Percentiles rank a stretch among this genome's conserved stretches.
Conservation (phyloP, 2,888 invertebrate genomes). For the Agrilus cyanescens region DNA sequence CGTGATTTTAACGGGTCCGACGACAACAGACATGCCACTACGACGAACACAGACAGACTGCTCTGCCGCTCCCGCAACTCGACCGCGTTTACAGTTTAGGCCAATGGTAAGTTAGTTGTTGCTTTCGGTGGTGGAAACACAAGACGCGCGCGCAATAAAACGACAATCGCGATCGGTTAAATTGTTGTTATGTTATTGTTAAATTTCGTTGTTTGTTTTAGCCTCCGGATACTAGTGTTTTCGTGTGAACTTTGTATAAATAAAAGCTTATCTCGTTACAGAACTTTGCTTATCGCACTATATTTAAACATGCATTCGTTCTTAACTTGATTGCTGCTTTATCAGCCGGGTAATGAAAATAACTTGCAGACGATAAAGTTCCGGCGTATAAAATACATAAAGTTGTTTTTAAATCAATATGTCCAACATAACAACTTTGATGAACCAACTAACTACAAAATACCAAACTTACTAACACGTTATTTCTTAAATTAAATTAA, state of each 20-base stretch:
- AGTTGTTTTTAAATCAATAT: no score
- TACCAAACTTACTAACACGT: no score
- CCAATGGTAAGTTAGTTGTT: constrained; percentile 12
- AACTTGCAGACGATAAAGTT: no score
- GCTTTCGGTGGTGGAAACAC: constrained; percentile 14
- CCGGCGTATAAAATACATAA: no score
- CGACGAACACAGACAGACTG: constrained; percentile 10
- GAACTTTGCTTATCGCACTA: constrained; percentile 8
- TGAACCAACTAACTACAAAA: no score
- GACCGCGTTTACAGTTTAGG: constrained; percentile 12
- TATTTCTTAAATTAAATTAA: no score
- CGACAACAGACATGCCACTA: constrained; percentile 10
- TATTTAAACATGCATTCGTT: constrained; percentile 15
- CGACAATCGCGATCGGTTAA: constrained; percentile 6
- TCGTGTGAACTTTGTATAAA: constrained; percentile 1
- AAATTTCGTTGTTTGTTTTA: no score
- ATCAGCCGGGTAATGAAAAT: no score
- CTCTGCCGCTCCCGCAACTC: constrained; percentile 13
- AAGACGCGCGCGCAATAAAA: constrained; percentile 10
- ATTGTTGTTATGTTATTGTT: constrained; percentile 9
- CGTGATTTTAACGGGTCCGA: constrained; percentile 15
- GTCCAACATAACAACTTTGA: no score
- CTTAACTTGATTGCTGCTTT: constrained; percentile 9
- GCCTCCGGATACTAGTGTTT: neutral
- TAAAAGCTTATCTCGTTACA: constrained; percentile 6